A percentile compares a stretch with the other conserved stretches of the same genome.
phyloP scores from a whole-genome alignment of 2,888 invertebrate genomes.

The Sturmia bella region DNA sequence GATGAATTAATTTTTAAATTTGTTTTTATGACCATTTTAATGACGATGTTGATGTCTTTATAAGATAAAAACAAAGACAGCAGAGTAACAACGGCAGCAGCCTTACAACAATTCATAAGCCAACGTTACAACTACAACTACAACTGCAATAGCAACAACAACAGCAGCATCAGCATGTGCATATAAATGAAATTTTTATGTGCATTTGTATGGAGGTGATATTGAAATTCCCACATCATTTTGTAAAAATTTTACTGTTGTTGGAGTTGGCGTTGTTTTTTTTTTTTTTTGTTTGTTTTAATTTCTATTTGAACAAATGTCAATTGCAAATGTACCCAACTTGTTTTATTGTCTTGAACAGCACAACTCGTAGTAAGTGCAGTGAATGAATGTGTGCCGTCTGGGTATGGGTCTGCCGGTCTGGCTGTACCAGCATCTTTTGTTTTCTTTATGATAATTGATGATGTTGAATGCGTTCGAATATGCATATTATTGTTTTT shows the following conservation, averaged over 20 bases:
- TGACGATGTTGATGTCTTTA: constrained; percentile 63
- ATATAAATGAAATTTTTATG: neutral
- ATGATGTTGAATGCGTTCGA: constrained; percentile 40
- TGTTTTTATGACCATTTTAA: constrained; percentile 65
- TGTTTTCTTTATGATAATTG: constrained; percentile 59
- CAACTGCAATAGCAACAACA: neutral
- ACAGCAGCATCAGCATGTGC: neutral
- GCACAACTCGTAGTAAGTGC: constrained; percentile 37
- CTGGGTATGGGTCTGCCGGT: constrained; percentile 26
- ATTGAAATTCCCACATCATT: constrained; percentile 67
- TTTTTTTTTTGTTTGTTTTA: constrained; percentile 29
- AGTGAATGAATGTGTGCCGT: constrained; percentile 26
- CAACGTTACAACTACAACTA: constrained; percentile 5
- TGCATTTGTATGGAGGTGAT: constrained; percentile 55
- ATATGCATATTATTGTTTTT: constrained; percentile 7
- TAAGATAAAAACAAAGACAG: constrained; percentile 51
- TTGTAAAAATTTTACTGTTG: constrained; percentile 17
- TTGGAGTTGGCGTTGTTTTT: neutral
- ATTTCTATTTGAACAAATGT: constrained; percentile 58
- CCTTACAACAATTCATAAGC: constrained; percentile 18
- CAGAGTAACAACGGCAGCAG: constrained; percentile 12
- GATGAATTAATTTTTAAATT: constrained; percentile 80
- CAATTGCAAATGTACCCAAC: constrained; percentile 49
- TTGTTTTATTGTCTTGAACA: constrained; percentile 18
- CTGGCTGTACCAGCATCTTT: constrained; percentile 59